Base-by-base conservation (phyloP, 2,797 vertebrate genomes). In the Acanthiza pusilla region DNA sequence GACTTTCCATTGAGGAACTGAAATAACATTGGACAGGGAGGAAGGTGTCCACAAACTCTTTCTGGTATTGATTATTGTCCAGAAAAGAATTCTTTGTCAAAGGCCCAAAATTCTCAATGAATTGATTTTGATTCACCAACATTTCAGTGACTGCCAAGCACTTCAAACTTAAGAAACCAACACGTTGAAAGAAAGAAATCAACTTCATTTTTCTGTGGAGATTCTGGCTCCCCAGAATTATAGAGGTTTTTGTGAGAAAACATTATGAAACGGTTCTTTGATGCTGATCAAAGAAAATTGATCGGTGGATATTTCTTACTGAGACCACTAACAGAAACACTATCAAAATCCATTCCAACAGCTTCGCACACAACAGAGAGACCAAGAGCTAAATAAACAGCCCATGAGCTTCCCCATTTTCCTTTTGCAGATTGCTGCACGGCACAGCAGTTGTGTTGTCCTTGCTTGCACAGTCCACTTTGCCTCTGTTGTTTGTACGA, bases 401-500 rank as follows among this genome's bases (percentile, higher is more conserved):
- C 21, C 15, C 50, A 48, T 0, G 7, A 61, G 14, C 22, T 23
- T 42, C 8, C 20, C 21, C 27, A 16, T 13, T 38, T 42, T 68
- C 22, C 43, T 62, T 74, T 48, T 2, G 7, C 73, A 57, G 11
- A 21, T 9, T 62, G 9, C 45, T 75, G 40, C 48, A 29, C 19
- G 19, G 11, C 47, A 36, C 18, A 80, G 61, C 62, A 51, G 25
- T n/a, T n/a, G 8, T 2, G 0, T 16, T 34, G 16, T 43, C 70
- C 40, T 78, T 5, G 1, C 42, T 61, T 45, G 16, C 48, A 29
- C 29, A 43, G 42, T 23, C 51, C 36, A 36, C 11, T 21, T 65
- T 30, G 19, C 29, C 66, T 63, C 48, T 61, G 27, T 7, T 40
- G 32, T 68, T 47, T 43, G 10, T 18, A 48, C 0, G 0, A 68